Percentiles rank a stretch among this genome's conserved stretches.
Conservation (phyloP, 2,113 vertebrate genomes). For the Trematomus loennbergii region DNA sequence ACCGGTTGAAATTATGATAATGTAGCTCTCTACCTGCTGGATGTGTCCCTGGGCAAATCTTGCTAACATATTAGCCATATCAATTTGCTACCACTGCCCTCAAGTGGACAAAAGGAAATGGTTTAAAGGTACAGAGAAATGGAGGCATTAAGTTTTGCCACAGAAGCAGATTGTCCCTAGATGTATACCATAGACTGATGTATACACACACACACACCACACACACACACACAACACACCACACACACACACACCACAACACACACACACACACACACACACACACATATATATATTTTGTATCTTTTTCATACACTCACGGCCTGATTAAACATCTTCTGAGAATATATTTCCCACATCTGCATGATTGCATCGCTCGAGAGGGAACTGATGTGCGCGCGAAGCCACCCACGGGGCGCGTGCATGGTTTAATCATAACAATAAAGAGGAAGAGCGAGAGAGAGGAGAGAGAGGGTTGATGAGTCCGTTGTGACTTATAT, state of each 20-base stretch:
- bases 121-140: no score
- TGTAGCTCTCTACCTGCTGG: no score
- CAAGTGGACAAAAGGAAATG: no score
- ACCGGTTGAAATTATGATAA: no score
- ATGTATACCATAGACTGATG: no score
- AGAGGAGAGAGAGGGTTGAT: constrained; percentile 51
- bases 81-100: no score
- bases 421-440: constrained; percentile 65
- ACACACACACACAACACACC: neutral
- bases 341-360: constrained; percentile 44
- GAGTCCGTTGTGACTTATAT: constrained; percentile 67
- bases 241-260: constrained; percentile 5
- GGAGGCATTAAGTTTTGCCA: no score
- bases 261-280: constrained; percentile 13
- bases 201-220: neutral
- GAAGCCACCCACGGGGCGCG: constrained; percentile 69
- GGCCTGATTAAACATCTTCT: constrained; percentile 49
- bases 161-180: no score
- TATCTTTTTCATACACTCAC: neutral
- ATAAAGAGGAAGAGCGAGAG: constrained; percentile 28
- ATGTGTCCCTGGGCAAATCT: no score
- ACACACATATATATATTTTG: constrained; percentile 12
- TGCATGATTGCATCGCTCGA: constrained; percentile 37
- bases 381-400: constrained; percentile 56
- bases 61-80: no score